These are phyloP conservation scores for Parelbella ahira DNA, from an alignment of 2,888 invertebrate genomes.

Conservation along the genomic window DNA sequence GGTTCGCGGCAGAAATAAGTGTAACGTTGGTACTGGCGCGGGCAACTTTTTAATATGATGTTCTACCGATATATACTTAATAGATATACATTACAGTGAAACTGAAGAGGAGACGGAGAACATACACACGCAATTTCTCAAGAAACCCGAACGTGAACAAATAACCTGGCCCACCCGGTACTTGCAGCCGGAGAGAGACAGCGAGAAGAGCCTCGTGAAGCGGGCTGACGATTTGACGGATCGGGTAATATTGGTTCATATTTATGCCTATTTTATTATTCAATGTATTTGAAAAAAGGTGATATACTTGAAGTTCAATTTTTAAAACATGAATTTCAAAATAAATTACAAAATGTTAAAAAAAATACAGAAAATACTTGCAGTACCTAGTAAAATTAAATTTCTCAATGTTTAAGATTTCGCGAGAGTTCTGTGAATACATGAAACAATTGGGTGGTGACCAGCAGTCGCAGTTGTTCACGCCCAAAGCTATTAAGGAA, in stretches of 20 bases:
- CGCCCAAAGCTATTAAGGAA: constrained; percentile 71
- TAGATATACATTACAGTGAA: constrained; percentile 37
- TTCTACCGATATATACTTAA: too few relatives aligned
- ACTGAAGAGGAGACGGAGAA: constrained; percentile 43
- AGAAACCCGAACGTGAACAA: constrained; percentile 65
- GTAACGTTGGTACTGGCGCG: too few relatives aligned
- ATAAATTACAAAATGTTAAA: too few relatives aligned
- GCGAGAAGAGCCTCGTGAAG: constrained; percentile 68
- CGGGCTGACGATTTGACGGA: constrained; percentile 73
- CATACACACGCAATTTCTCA: constrained; percentile 56
- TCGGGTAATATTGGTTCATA: too few relatives aligned
- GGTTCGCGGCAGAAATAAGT: too few relatives aligned
- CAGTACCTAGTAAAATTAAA: too few relatives aligned
- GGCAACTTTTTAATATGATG: too few relatives aligned
- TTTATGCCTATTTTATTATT: too few relatives aligned
- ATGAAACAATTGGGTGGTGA: constrained; percentile 73
- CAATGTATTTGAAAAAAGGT: too few relatives aligned
- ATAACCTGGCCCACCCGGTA: constrained; percentile 69
- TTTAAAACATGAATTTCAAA: too few relatives aligned
- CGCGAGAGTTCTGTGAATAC: constrained; percentile 68
- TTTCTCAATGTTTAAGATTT: constrained; percentile 53
- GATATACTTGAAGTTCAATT: too few relatives aligned
- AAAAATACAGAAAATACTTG: background rate
- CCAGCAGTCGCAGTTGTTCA: constrained; percentile 71
- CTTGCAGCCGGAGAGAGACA: constrained; percentile 67